Evolutionary conservation across 2,888 invertebrate genomes (phyloP).

Genomic region (Watsonalla binaria): DNA sequence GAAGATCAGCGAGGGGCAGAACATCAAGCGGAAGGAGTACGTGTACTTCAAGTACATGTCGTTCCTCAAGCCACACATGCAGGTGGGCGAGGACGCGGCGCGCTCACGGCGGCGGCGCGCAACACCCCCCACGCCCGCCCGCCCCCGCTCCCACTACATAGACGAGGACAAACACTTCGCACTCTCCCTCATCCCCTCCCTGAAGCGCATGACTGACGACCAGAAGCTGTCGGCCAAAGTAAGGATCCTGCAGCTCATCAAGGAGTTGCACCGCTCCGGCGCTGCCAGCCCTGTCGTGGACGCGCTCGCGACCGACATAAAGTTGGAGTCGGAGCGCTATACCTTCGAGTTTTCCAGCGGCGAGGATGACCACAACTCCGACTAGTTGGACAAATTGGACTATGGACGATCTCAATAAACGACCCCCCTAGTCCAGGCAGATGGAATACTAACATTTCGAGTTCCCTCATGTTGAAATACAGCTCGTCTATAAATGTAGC

Average conservation of each 20-base stretch:
- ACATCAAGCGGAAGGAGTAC: conserved; percentile 31
- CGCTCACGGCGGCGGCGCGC: conserved; percentile 1
- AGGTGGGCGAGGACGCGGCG: conserved; percentile 6
- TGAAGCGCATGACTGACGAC: conserved; percentile 37
- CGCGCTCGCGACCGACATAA: neutral
- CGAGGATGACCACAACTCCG: no score
- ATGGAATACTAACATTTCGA: no score
- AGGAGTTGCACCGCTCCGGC: conserved; percentile 11
- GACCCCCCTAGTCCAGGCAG: no score
- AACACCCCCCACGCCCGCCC: no score
- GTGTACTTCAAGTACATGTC: conserved; percentile 44
- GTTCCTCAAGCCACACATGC: conserved; percentile 34
- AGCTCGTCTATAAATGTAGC: no score
- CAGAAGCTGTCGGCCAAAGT: conserved; percentile 41
- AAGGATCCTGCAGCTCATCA: conserved; percentile 41
- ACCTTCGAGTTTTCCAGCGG: no score
- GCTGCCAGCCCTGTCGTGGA: neutral
- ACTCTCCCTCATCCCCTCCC: conserved; percentile 39
- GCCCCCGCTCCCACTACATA: no score
- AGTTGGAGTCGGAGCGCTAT: no score
- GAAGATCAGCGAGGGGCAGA: conserved; percentile 21
- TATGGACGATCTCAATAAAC: no score
- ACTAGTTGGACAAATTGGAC: no score
- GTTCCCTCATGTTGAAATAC: no score
- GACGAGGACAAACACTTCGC: conserved; percentile 45